Evolutionary conservation across 1,140 invertebrate species (phyloP).

Genomic region (Eriosoma lanigerum): DNA sequence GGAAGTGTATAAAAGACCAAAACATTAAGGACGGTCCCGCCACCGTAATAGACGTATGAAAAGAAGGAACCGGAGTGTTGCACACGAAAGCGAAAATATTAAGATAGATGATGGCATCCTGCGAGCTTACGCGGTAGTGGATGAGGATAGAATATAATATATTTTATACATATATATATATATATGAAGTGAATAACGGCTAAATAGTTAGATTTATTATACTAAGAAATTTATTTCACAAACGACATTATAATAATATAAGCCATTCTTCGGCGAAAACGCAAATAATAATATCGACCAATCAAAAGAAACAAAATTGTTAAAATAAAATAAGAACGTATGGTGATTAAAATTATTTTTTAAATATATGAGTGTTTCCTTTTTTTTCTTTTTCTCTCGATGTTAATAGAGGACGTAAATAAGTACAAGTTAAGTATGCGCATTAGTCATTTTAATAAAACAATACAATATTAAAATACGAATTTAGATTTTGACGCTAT

Average conservation of each 20-base stretch:
- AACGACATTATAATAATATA: neutral
- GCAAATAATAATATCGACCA: neutral
- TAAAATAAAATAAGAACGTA: too few relatives aligned
- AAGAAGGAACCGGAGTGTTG: neutral
- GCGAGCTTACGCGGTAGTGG: slow-evolving; percentile 3
- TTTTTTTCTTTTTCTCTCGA: too few relatives aligned
- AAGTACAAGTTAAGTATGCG: too few relatives aligned
- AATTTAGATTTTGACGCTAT: too few relatives aligned
- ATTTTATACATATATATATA: too few relatives aligned
- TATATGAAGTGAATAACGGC: slow-evolving; percentile 17
- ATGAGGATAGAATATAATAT: neutral
- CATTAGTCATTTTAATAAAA: too few relatives aligned
- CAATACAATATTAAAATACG: too few relatives aligned
- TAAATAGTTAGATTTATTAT: slow-evolving; percentile 35
- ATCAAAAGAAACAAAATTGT: neutral
- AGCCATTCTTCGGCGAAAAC: neutral
- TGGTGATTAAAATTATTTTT: too few relatives aligned
- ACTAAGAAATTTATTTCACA: slow-evolving; percentile 29
- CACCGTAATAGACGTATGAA: too few relatives aligned
- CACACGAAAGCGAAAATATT: slow-evolving; percentile 21
- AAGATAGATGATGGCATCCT: slow-evolving; percentile 35
- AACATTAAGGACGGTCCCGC: slow-evolving; percentile 1
- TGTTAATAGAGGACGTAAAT: too few relatives aligned
- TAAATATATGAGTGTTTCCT: too few relatives aligned
- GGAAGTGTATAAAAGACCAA: neutral